Evolutionary conservation across 2,888 invertebrate species (phyloP), one percentile per base, ranked within the genome.

Genomic region (Galerucella pusilla): DNA sequence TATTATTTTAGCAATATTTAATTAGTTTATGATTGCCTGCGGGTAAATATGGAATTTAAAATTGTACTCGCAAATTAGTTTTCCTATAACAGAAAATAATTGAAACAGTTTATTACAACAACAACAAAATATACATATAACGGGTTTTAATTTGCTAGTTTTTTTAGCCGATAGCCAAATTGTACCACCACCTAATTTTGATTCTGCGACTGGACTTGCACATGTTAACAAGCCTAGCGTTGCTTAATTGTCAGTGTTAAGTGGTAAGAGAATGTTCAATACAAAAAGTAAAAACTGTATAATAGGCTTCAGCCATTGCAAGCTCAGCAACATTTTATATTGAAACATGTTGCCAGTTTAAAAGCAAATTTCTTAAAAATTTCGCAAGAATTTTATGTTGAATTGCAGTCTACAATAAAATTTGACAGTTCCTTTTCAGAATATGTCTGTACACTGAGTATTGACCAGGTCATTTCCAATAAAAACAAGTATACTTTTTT

Each of bases 1-100:
- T 54, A 54, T 54, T 7, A n/a, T 54, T 54, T 54, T 72, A 60
- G 54, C 49, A 49, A 14, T 49, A 49, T 12, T 49, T 49, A 49
- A 49, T 6, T 49, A 49, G 49, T 49, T 49, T 49, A 14, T 42
- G 1, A 42, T 7, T 7, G 2, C 35, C 35, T 42, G 35, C 35
- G 7, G 7, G 9, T 42, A 5, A 35, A 35, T 35, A 35, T 5
- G 35, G 35, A 42, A 42, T 42, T 42, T 42, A 42, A 42, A 42
- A 42, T 42, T 42, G 35, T 42, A 42, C 9, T 42, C 9, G 7
- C 35, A 42, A 42, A 42, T 42, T 42, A 42, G 35, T 42, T 42
- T 42, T 42, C 35, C 7, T 6, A 20, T 9, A 42, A 7, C 5
- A 42, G 35, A 42, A 42, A 42, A 42, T 9, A 9, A 42, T 42